These are phyloP conservation scores for Geococcyx californianus DNA, from an alignment of 2,113 vertebrate species.

Conservation along the genomic window DNA sequence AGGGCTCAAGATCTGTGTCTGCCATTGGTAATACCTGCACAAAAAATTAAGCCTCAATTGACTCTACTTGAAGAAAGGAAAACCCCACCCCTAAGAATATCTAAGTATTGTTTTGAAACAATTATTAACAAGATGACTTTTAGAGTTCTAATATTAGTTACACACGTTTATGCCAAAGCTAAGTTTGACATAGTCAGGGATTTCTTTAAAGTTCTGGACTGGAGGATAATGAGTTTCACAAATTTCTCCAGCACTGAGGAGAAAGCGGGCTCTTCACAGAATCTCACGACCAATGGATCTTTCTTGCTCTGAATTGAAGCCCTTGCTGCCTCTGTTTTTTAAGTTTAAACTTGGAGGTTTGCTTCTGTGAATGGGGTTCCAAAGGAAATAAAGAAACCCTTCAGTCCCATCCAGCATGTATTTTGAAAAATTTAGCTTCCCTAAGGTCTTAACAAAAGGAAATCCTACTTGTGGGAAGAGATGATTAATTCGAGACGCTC, in stretches of 20 bases:
- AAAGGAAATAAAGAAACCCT: not conserved
- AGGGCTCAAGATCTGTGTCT: not conserved
- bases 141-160: slow-evolving; percentile 30
- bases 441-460: slow-evolving; percentile 51
- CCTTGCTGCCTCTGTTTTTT: slow-evolving; percentile 48
- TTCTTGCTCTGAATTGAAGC: slow-evolving; percentile 29
- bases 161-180: not conserved
- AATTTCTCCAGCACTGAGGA: not conserved
- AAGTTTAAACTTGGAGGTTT: slow-evolving; percentile 62
- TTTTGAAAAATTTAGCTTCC: slow-evolving; percentile 56
- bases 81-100: not conserved
- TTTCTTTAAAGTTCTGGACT: not conserved
- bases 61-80: not conserved
- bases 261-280: slow-evolving; percentile 6
- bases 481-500: not conserved
- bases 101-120: not conserved
- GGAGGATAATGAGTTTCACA: slow-evolving; percentile 25
- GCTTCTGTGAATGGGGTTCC: slow-evolving; percentile 40
- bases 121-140: not conserved
- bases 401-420: not conserved
- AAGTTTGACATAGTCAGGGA: not conserved
- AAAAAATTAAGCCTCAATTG: not conserved
- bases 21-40: not conserved
- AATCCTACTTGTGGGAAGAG: slow-evolving; percentile 23
- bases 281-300: not conserved